These are phyloP conservation scores for Centropus unirufus DNA, from an alignment of 2,113 vertebrate species.

Conservation along the genomic window DNA sequence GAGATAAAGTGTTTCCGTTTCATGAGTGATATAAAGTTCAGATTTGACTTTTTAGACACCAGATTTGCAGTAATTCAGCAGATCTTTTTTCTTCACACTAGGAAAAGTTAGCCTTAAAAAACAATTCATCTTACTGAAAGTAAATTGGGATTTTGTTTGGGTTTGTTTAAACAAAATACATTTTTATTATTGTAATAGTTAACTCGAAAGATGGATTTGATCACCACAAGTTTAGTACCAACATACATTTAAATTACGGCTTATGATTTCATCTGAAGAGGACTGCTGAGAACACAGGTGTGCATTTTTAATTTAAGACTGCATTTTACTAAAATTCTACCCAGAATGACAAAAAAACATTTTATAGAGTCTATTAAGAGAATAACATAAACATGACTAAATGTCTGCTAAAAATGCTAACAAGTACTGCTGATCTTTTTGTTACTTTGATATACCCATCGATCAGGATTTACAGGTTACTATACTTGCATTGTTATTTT, in stretches of 20 bases:
- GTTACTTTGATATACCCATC: neutral
- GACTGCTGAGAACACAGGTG: neutral
- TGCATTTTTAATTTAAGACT: neutral
- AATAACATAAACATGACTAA: neutral
- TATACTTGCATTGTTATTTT: neutral
- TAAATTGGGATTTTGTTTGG: neutral
- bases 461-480: neutral
- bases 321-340: neutral
- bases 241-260: neutral
- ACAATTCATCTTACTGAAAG: neutral
- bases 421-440: fast-evolving
- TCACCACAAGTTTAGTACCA: neutral
- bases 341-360: neutral
- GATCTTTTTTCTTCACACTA: neutral
- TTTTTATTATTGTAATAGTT: neutral
- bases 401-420: neutral
- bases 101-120: neutral
- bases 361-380: neutral
- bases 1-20: conserved; percentile 80
- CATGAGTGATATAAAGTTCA: conserved; percentile 68
- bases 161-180: neutral
- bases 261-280: neutral
- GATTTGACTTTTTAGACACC: conserved; percentile 62
- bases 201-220: neutral
- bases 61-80: neutral